Base-by-base conservation (phyloP, 1,140 invertebrate genomes). In the Ruditapes philippinarum region DNA sequence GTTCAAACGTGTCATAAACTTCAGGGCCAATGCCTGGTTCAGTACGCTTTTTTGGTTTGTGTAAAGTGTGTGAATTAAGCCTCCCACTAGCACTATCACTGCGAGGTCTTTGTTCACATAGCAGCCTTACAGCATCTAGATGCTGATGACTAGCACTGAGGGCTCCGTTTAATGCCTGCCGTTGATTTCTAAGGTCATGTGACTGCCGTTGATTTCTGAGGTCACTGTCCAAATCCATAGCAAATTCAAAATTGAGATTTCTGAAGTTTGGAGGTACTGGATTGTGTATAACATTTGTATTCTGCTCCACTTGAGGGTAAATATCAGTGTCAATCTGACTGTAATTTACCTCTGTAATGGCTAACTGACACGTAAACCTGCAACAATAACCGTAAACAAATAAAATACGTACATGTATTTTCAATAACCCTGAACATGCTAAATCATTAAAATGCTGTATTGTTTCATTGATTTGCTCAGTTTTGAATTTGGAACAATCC, bases 1-100 rank as follows among this genome's bases (percentile, higher is more conserved):
- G 97, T 89, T 98, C 98, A 95, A 98, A 98, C 1, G 98, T 97
- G 93, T 98, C 98, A 76, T 97, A 94, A 0, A 91, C 28, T 40
- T 92, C 80, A n/a, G 78, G 96, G 73, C 97, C 96, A 4, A 5
- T 5, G 2, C 22, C 89, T n/a, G 17, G 38, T 42, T 68, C 25
- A n/a, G n/a, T n/a, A n/a, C n/a, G n/a, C 38, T 11, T 68, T 45
- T 45, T 49, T n/a, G 38, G 7, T 33, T 36, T 11, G 25, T 65
- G 9, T 5, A 12, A 14, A 31, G 11, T 33, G 9, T n/a, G 65
- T 74, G 25, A 81, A 12, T 38, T 81, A 42, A 40, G 82, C 79
- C 49, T 60, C 38, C n/a, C 60, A 86, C 89, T 19, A 49, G 73
- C 31, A 79, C 78, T 68, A 76, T 88, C 42, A 85, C 84, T 33